Evolutionary conservation across 2,888 invertebrate genomes (phyloP), one percentile per base, ranked within the genome.

Genomic region (Xestoiulus laeticollis): DNA sequence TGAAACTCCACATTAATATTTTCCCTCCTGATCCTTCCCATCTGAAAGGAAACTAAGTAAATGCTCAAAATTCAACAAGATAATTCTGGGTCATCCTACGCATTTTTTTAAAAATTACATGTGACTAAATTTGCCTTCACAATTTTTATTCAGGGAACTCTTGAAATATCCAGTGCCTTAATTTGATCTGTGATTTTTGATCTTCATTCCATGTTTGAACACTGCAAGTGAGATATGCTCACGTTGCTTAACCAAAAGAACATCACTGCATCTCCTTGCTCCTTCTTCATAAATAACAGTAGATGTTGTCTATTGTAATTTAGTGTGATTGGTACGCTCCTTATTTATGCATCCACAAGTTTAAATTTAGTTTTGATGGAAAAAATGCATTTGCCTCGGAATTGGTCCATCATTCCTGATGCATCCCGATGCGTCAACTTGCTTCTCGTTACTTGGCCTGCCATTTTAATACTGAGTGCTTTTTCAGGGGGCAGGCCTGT

Each of bases 361-460:
- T 78, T 78, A 78, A 78, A 78, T 78, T 78, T 78, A 30, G 78
- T 78, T 30, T 30, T 78, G 78, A 30, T 78, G 30, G 78, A 78
- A 78, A 78, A 78, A 78, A 78, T 78, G 78, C 78, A 78, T 78
- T 78, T 78, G 78, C 78, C 78, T 78, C 78, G 78, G 78, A 78
- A 78, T 78, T 78, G 78, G 78, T 8, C 78, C 78, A 78, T 78
- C 78, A 78, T 78, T 78, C 78, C 78, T 78, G 78, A 78, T 78
- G 78, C 78, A 78, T 78, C 59, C 6, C 59, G 59, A 59, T 59
- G 59, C 59, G 59, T 59, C 78, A 78, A 78, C 78, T 78, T 78
- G 26, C 78, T 78, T 30, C 78, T 78, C 78, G 78, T 78, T 78
- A 78, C 78, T 78, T 26, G 78, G 78, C 78, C 78, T 78, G 30